Conservation (phyloP, 1,140 invertebrate species). For the Drosophila pseudoananassae region DNA sequence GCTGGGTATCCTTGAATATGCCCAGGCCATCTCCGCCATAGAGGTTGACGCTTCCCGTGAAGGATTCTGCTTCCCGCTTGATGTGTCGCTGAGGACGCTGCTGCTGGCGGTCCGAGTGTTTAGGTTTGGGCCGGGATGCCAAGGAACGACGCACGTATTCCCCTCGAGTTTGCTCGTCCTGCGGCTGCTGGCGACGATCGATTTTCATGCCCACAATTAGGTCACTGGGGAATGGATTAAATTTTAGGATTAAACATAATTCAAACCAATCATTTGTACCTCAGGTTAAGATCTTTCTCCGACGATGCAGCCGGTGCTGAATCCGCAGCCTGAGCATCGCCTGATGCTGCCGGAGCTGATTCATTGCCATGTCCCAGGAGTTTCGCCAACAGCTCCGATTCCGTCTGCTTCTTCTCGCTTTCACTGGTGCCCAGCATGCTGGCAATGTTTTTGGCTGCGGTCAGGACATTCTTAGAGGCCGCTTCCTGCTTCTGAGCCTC, state of each 20-base stretch:
- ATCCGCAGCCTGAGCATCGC: constrained; percentile 7
- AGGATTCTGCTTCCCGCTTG: constrained; percentile 65
- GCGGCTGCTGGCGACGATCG: constrained; percentile 85
- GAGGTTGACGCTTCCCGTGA: constrained; percentile 85
- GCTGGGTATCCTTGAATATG: constrained; percentile 85
- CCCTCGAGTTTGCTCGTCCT: constrained; percentile 78
- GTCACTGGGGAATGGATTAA: constrained; percentile 85
- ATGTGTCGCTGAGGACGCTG: constrained; percentile 37
- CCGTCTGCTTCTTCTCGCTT: constrained; percentile 87
- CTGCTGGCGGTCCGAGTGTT: constrained; percentile 22
- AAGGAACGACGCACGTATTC: constrained; percentile 75
- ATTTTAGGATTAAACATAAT: neutral
- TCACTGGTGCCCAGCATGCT: constrained; percentile 87
- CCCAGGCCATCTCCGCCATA: constrained; percentile 86
- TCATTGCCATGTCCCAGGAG: constrained; percentile 85
- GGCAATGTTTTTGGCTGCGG: constrained; percentile 89
- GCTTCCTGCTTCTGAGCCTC: constrained; percentile 62
- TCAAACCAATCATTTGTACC: constrained; percentile 29
- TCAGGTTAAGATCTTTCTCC: constrained; percentile 72
- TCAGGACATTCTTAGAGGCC: constrained; percentile 66
- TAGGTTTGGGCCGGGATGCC: constrained; percentile 41
- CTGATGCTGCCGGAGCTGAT: constrained; percentile 52
- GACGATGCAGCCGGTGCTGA: constrained; percentile 1
- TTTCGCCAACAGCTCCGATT: constrained; percentile 90
- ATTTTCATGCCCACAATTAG: constrained; percentile 90